Percentiles rank a stretch among this genome's conserved stretches.
Conservation (phyloP, 2,888 invertebrate species). For the Suillia variegata region DNA sequence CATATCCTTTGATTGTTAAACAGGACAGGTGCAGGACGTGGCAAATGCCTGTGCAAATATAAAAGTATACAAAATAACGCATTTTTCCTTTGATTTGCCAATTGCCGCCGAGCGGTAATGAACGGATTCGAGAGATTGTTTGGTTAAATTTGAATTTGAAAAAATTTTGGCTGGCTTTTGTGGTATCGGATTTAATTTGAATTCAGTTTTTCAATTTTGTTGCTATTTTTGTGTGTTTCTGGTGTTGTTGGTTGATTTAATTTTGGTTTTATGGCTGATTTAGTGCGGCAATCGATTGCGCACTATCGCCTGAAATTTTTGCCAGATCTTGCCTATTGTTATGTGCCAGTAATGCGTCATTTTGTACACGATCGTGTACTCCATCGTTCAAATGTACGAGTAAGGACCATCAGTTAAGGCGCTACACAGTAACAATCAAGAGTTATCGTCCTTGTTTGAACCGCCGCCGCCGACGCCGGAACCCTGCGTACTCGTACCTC, state of each 20-base stretch:
- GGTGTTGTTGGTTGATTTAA: background rate
- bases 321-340: conserved; percentile 40
- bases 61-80: conserved; percentile 56
- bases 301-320: conserved; percentile 21
- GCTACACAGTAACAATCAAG: conserved; percentile 99
- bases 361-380: conserved; percentile 59
- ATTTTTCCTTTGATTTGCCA: conserved; percentile 32
- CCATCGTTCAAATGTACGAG: conserved; percentile 64
- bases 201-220: conserved; percentile 20
- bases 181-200: conserved; percentile 21
- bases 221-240: conserved; percentile 13
- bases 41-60: conserved; percentile 52
- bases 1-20: conserved; percentile 43
- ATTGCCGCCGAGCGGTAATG: too few species aligned
- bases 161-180: background rate
- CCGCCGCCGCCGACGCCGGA: conserved; percentile 69
- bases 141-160: conserved; percentile 5
- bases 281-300: conserved; percentile 2
- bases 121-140: too few species aligned
- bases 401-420: conserved; percentile 98
- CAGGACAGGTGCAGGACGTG: conserved; percentile 31
- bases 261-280: background rate
- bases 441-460: conserved; percentile 88
- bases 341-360: conserved; percentile 58
- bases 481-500: conserved; percentile 63